phyloP scores from a whole-genome alignment of 2,113 vertebrate genomes.

The Peromyscus maniculatus region DNA sequence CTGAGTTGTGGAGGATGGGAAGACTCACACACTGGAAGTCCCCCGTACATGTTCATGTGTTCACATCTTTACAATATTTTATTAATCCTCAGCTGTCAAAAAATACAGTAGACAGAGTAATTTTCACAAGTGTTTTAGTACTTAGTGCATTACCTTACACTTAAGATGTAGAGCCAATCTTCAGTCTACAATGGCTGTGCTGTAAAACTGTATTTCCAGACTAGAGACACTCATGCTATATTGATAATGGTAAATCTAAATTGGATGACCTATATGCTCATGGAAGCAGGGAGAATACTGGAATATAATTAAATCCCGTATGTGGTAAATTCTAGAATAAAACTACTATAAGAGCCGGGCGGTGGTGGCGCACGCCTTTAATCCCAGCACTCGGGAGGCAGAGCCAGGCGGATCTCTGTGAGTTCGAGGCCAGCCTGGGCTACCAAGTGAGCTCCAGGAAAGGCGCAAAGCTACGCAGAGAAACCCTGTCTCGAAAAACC shows the following conservation, averaged over 20 bases:
- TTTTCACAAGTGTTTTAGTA: slow-evolving; percentile 37
- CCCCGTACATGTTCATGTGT: neutral
- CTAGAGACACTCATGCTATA: neutral
- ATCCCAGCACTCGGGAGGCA: too few species aligned
- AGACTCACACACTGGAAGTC: neutral
- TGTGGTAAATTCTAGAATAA: neutral
- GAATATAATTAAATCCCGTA: neutral
- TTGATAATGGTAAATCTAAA: neutral
- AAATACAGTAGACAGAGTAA: neutral
- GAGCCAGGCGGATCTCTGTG: too few species aligned
- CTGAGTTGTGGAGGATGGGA: neutral
- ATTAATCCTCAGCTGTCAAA: neutral
- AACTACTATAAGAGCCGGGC: neutral
- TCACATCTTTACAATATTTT: neutral
- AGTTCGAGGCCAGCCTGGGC: too few species aligned
- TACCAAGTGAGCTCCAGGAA: too few species aligned
- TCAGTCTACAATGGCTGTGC: neutral
- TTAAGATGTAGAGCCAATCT: neutral
- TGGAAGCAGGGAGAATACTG: neutral
- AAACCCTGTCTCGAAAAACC: too few species aligned
- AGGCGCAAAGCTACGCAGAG: too few species aligned
- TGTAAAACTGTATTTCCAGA: neutral
- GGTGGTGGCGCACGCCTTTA: too few species aligned
- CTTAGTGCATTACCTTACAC: neutral
- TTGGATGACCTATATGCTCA: neutral